Evolutionary conservation across 23 tunicate species (phyloP).

Genomic region (Phallusia fumigata): DNA sequence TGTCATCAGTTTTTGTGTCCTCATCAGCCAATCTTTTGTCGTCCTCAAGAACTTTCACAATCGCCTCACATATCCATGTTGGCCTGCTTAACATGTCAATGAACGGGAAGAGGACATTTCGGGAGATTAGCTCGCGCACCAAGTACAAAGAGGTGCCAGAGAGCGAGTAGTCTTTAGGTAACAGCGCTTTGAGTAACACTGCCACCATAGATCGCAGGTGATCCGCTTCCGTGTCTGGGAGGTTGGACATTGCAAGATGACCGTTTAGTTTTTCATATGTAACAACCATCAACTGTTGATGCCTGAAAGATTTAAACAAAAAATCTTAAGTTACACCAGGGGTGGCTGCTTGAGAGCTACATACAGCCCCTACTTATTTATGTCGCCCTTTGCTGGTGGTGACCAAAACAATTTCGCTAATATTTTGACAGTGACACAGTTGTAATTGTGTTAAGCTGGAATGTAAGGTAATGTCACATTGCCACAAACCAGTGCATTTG

Average conservation of each 20-base stretch:
- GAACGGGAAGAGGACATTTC: conserved; percentile 51
- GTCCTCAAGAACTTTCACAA: conserved; percentile 37
- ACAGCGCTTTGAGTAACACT: conserved; percentile 60
- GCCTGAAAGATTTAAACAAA: background rate
- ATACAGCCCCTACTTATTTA: too few species aligned
- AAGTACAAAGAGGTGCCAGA: conserved; percentile 64
- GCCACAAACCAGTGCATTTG: too few species aligned
- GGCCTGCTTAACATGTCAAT: conserved; percentile 67
- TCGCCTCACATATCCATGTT: conserved; percentile 35
- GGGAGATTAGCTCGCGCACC: conserved; percentile 78
- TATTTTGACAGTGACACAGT: too few species aligned
- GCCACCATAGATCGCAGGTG: conserved; percentile 59
- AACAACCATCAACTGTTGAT: conserved; percentile 40
- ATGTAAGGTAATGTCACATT: too few species aligned
- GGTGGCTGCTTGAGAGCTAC: too few species aligned
- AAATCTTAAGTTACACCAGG: too few species aligned
- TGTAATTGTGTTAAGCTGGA: too few species aligned
- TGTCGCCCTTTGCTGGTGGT: too few species aligned
- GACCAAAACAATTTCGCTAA: too few species aligned
- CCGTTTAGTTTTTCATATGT: conserved; percentile 60
- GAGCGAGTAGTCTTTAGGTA: conserved; percentile 74
- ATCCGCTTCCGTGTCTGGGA: conserved; percentile 70
- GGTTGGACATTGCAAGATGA: conserved; percentile 74
- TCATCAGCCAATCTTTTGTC: conserved; percentile 10
- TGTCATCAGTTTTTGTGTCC: background rate